Evolutionary conservation across 2,888 invertebrate genomes (phyloP), one percentile per base, ranked within the genome.

Genomic region (Pristionchus japonicus): DNA sequence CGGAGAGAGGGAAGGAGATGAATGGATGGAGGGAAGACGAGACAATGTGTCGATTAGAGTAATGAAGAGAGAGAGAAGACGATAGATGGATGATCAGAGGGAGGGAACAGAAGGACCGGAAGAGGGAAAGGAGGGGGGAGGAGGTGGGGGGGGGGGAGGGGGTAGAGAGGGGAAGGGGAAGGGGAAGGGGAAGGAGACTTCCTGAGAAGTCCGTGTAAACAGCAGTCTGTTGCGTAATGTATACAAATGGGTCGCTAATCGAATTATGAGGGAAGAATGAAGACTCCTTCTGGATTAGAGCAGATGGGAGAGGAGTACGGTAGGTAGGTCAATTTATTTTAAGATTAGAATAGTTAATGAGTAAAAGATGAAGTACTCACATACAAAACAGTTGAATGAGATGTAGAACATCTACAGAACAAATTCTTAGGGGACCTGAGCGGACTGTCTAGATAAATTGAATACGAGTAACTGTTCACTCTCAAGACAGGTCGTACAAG

Each of bases 201-300:
- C 86, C 88, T 86, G 89, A 80, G 88, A 89, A 89, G 89, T 64
- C 49, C 43, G 37, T 52, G 74, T 77, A 77, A 43, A 77, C 74
- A 77, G 34, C 37, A 37, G 37, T 37, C 74, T 77, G 49, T 82
- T 82, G 82, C 82, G 82, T 82, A 82, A 82, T 82, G 82, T 82
- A 82, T 52, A 82, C 82, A 82, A 82, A 82, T 82, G 82, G 82
- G 52, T 31, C 0, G 40, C 82, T 82, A 82, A 82, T 82, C 82
- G 82, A 82, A 82, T 82, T 82, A 82, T 82, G 82, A 82, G 43
- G 43, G 74, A 77, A 77, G 40, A 77, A 43, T 43, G n/a, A 43
- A 43, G 74, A 6, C 1, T 15, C 20, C 37, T 37, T 70, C 64
- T 31, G 34, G 37, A 70, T 70, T 43, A 77, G 74, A 11, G 43